A percentile compares a stretch with the other conserved stretches of the same genome.
phyloP scores from a whole-genome alignment of 2,797 vertebrate genomes.

The Gymnocypris eckloni region DNA sequence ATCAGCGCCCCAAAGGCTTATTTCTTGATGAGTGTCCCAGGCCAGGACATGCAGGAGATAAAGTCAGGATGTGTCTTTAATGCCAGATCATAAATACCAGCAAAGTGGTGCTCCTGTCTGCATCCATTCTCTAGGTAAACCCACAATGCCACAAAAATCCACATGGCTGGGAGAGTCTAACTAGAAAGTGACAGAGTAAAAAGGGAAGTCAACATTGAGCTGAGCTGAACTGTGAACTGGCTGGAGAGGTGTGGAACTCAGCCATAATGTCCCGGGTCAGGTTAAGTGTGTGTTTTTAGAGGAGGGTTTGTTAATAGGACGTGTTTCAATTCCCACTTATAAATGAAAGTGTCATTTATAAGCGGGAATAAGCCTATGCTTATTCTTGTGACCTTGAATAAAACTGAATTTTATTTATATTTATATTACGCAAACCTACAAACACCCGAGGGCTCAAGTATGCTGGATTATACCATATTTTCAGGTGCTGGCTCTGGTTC shows the following conservation, averaged over 20 bases:
- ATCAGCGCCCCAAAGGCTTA: slow-evolving; percentile 34
- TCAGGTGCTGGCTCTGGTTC: slow-evolving; percentile 36
- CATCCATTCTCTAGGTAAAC: slow-evolving; percentile 38
- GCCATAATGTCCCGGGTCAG: slow-evolving; percentile 18
- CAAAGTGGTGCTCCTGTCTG: slow-evolving; percentile 31
- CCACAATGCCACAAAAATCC: slow-evolving; percentile 49
- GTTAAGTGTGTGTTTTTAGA: slow-evolving; percentile 25
- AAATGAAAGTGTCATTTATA: slow-evolving; percentile 33
- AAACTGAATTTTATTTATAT: background rate
- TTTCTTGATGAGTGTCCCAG: slow-evolving; percentile 40
- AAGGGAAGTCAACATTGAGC: slow-evolving; percentile 35
- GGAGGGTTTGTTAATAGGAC: slow-evolving; percentile 13
- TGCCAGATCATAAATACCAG: slow-evolving; percentile 42
- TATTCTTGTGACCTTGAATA: background rate
- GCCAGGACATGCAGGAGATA: slow-evolving; percentile 32
- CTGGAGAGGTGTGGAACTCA: slow-evolving; percentile 27
- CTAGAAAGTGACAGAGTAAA: slow-evolving; percentile 31
- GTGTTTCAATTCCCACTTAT: slow-evolving; percentile 18
- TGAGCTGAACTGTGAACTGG: slow-evolving; percentile 38
- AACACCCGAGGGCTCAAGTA: slow-evolving; percentile 35
- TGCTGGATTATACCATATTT: slow-evolving; percentile 19
- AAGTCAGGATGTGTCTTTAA: slow-evolving; percentile 37
- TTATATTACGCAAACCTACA: slow-evolving; percentile 17
- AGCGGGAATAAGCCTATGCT: background rate
- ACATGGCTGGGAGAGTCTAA: slow-evolving; percentile 55